phyloP scores from a whole-genome alignment of 1,140 invertebrate genomes.

The Drosophila fuyamai region DNA sequence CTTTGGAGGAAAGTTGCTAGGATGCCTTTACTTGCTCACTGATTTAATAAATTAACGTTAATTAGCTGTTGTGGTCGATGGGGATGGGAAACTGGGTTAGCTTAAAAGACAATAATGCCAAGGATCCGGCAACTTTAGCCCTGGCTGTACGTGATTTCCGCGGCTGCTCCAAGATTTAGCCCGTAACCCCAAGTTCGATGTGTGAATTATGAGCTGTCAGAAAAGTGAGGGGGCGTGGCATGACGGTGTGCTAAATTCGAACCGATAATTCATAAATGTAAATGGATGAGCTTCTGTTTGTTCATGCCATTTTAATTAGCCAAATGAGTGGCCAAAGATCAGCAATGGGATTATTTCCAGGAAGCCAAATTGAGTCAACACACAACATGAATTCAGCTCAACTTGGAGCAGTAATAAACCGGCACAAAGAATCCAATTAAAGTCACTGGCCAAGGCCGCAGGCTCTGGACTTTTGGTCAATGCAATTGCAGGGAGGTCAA shows the following conservation, averaged over 20 bases:
- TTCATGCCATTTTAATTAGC: slow-evolving; percentile 75
- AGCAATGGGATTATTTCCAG: slow-evolving; percentile 25
- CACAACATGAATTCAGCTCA: slow-evolving; percentile 38
- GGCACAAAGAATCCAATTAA: slow-evolving; percentile 72
- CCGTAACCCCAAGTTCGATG: slow-evolving; percentile 56
- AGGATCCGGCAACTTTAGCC: slow-evolving; percentile 71
- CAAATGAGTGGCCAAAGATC: slow-evolving; percentile 53
- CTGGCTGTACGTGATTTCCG: slow-evolving; percentile 73
- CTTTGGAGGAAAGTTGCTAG: slow-evolving; percentile 21
- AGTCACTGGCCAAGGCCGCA: slow-evolving; percentile 45
- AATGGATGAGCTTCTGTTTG: slow-evolving; percentile 53
- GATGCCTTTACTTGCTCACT: slow-evolving; percentile 82
- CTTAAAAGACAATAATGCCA: slow-evolving; percentile 80
- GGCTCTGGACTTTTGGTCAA: slow-evolving; percentile 35
- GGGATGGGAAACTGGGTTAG: slow-evolving; percentile 61
- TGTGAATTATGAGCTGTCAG: slow-evolving; percentile 71
- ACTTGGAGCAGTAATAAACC: slow-evolving; percentile 15
- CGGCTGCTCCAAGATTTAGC: slow-evolving; percentile 62
- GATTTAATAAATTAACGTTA: slow-evolving; percentile 85
- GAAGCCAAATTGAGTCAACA: slow-evolving; percentile 34
- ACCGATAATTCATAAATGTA: slow-evolving; percentile 62
- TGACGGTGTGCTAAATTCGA: slow-evolving; percentile 49
- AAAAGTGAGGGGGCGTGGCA: slow-evolving; percentile 14
- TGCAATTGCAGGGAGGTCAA: slow-evolving; percentile 35
- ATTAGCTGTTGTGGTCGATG: slow-evolving; percentile 81